These are phyloP conservation scores for Andrena chrysosceles DNA, from an alignment of 2,888 invertebrate species.

Conservation along the genomic window DNA sequence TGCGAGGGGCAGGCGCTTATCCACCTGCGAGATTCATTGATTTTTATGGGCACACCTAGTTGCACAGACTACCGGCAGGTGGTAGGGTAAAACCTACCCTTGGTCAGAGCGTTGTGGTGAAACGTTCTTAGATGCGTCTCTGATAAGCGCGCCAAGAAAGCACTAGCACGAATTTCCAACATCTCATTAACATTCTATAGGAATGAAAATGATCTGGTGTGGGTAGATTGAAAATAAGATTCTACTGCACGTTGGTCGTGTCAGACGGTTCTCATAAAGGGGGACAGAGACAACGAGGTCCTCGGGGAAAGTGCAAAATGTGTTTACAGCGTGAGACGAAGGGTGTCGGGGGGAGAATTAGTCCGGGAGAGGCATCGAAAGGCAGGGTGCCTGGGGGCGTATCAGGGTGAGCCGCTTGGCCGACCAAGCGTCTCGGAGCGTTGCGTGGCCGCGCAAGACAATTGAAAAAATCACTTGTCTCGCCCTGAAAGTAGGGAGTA, in stretches of 20 bases:
- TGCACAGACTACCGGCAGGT: slow-evolving; percentile 77
- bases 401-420: slow-evolving; percentile 82
- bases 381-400: slow-evolving; percentile 62
- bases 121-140: slow-evolving; percentile 12
- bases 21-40: slow-evolving; percentile 80
- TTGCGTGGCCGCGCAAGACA: slow-evolving; percentile 78
- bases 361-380: slow-evolving; percentile 42
- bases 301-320: slow-evolving; percentile 64
- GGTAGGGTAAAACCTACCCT: slow-evolving; percentile 66
- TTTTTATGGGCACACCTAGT: slow-evolving; percentile 73
- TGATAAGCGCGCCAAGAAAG: slow-evolving; percentile 27
- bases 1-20: slow-evolving; percentile 70
- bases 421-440: slow-evolving; percentile 80
- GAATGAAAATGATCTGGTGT: background rate
- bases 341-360: slow-evolving; percentile 51
- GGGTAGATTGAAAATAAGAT: background rate
- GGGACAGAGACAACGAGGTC: slow-evolving; percentile 32
- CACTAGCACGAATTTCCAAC: background rate
- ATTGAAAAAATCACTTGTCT: slow-evolving; percentile 84
- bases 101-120: slow-evolving; percentile 17
- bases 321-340: slow-evolving; percentile 57
- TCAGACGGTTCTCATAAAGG: background rate
- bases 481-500: slow-evolving; percentile 76
- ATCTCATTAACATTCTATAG: background rate
- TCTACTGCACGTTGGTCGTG: background rate